Evolutionary conservation across 1,140 invertebrate genomes (phyloP).

Genomic region (Bombyx mandarina): DNA sequence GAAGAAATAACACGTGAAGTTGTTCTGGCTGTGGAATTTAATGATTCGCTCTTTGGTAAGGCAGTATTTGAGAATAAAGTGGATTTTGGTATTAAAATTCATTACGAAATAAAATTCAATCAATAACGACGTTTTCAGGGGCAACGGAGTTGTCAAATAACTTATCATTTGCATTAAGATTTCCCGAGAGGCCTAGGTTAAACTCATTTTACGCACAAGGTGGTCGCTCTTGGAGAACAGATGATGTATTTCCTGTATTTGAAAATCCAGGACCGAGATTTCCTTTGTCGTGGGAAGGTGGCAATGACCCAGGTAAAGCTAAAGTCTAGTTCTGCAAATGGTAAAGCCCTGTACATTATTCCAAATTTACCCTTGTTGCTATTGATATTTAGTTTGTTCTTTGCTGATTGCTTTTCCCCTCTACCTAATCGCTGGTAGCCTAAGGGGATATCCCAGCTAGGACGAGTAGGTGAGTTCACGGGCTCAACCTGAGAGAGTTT

Average conservation of each 20-base stretch:
- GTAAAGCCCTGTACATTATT: not conserved
- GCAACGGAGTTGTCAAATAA: slow-evolving; percentile 38
- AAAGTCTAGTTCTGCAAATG: slow-evolving; percentile 2
- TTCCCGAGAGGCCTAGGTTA: slow-evolving; percentile 73
- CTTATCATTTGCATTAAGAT: slow-evolving; percentile 72
- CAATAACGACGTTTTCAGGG: slow-evolving; percentile 25
- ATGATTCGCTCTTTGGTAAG: slow-evolving; percentile 41
- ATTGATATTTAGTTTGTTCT: no score
- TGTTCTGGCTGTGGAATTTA: slow-evolving; percentile 51
- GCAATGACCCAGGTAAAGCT: slow-evolving; percentile 68
- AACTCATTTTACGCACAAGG: slow-evolving; percentile 48
- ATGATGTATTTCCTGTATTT: slow-evolving; percentile 76
- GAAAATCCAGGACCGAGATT: slow-evolving; percentile 78
- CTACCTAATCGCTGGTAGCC: no score
- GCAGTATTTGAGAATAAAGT: slow-evolving; percentile 6
- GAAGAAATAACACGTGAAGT: slow-evolving; percentile 41
- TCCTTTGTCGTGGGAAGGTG: slow-evolving; percentile 53
- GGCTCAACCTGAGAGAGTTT: no score
- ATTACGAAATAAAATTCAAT: not conserved
- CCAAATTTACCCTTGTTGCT: no score
- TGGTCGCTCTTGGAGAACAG: slow-evolving; percentile 74
- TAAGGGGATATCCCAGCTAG: no score
- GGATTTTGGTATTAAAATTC: slow-evolving; percentile 3
- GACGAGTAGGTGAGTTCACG: no score
- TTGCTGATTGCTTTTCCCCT: no score